Percentiles rank a stretch among this genome's conserved stretches.
Evolutionary conservation across 2,888 invertebrate genomes (phyloP).

Genomic region (Tricholauxania praeusta): DNA sequence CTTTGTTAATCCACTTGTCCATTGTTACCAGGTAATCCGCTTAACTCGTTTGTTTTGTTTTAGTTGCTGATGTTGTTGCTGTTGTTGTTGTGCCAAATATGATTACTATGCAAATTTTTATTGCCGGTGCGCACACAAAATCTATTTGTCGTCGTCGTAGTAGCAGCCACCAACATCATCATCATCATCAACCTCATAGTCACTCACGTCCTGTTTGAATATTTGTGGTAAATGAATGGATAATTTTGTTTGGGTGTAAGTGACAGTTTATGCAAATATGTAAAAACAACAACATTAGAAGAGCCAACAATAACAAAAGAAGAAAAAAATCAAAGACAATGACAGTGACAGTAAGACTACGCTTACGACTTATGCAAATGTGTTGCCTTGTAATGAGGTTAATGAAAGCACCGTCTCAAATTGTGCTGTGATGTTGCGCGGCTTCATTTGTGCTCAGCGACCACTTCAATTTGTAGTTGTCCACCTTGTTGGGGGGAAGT

Average conservation of each 20-base stretch:
- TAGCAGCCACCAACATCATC: not conserved
- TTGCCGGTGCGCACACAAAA: not conserved
- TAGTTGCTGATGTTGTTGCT: not conserved
- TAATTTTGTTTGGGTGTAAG: constrained; percentile 22
- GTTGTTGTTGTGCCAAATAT: constrained; percentile 10
- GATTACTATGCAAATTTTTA: constrained; percentile 44
- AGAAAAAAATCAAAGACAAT: no score
- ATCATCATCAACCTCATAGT: no score
- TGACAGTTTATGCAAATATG: constrained; percentile 34
- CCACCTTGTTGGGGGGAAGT: no score
- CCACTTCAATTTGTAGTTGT: no score
- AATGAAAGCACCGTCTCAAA: no score
- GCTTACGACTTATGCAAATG: no score
- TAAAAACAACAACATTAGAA: not conserved
- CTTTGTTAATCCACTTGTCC: not conserved
- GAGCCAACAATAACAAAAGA: no score
- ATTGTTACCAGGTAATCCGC: constrained; percentile 39
- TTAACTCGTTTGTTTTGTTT: constrained; percentile 38
- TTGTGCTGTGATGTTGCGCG: no score
- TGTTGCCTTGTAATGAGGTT: no score
- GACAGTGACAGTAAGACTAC: no score
- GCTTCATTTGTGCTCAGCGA: no score
- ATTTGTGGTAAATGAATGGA: constrained; percentile 24
- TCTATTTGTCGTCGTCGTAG: not conserved
- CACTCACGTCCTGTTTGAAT: no score